Conservation (phyloP, 2,797 vertebrate genomes). For the Alca torda region DNA sequence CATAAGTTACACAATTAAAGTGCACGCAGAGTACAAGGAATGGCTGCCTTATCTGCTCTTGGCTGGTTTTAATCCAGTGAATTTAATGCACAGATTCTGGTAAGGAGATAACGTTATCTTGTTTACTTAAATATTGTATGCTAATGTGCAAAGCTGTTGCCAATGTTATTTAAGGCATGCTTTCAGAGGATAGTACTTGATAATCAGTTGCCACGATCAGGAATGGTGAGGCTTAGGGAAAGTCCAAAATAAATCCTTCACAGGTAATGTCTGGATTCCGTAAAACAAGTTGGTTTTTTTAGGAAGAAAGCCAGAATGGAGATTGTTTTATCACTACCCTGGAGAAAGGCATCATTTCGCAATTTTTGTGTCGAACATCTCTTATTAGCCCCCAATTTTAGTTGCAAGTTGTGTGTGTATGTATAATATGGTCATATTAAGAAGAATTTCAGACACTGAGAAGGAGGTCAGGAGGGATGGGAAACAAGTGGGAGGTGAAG, state of each 20-base stretch:
- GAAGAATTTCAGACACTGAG: not conserved
- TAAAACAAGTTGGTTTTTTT: not conserved
- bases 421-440: not conserved
- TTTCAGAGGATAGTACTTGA: not conserved
- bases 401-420: not conserved
- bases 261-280: not conserved
- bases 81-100: conserved; percentile 71
- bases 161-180: accelerated
- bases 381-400: not conserved
- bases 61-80: conserved; percentile 76
- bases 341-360: not conserved
- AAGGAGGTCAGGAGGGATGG: not conserved
- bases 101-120: conserved; percentile 38
- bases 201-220: not conserved
- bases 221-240: not conserved
- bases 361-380: not conserved
- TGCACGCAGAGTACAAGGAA: conserved; percentile 63
- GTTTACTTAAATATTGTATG: not conserved
- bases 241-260: not conserved
- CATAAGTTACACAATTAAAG: conserved; percentile 34
- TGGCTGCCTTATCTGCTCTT: conserved; percentile 81
- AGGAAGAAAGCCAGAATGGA: not conserved
- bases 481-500: not conserved
- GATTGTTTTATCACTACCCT: not conserved
- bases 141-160: not conserved